phyloP scores from a whole-genome alignment of 2,797 vertebrate species.

The Gila robusta region DNA sequence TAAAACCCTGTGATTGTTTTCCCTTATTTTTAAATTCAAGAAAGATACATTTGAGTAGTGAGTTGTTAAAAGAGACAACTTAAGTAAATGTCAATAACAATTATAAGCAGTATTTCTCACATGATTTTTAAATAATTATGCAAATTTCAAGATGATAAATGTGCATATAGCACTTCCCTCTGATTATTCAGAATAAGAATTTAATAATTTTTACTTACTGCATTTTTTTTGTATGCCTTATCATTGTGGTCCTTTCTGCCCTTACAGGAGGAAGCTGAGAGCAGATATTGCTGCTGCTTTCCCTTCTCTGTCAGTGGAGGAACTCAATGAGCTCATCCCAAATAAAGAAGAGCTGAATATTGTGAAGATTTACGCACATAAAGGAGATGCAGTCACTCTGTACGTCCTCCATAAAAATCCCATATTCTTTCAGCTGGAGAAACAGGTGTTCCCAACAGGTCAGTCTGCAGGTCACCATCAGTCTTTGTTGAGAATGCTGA shows the following conservation, averaged over 20 bases:
- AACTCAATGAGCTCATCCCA: constrained; percentile 86
- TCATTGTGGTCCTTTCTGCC: not conserved
- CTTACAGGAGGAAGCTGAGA: constrained; percentile 89
- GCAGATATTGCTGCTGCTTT: constrained; percentile 84
- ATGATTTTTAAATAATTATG: not conserved
- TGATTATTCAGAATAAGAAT: not conserved
- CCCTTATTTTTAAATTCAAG: not conserved
- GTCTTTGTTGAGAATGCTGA: not conserved
- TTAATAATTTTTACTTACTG: not conserved
- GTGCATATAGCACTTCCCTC: not conserved
- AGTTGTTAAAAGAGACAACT: not conserved
- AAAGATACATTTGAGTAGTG: not conserved
- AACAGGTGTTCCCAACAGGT: constrained; percentile 93
- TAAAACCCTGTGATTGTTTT: not conserved
- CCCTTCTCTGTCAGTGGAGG: constrained; percentile 80
- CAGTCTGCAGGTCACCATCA: not conserved
- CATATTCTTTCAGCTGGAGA: constrained; percentile 92
- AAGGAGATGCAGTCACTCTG: constrained; percentile 87
- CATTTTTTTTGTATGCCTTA: not conserved
- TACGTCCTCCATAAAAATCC: constrained; percentile 89
- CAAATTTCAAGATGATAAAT: not conserved
- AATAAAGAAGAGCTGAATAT: constrained; percentile 92
- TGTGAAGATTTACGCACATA: constrained; percentile 89
- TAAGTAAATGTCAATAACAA: no score
- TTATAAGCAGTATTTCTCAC: not conserved